A percentile compares a stretch with the other conserved stretches of the same genome.
Conservation (phyloP, 1,140 invertebrate species). For the Melipona quadrifasciata region DNA sequence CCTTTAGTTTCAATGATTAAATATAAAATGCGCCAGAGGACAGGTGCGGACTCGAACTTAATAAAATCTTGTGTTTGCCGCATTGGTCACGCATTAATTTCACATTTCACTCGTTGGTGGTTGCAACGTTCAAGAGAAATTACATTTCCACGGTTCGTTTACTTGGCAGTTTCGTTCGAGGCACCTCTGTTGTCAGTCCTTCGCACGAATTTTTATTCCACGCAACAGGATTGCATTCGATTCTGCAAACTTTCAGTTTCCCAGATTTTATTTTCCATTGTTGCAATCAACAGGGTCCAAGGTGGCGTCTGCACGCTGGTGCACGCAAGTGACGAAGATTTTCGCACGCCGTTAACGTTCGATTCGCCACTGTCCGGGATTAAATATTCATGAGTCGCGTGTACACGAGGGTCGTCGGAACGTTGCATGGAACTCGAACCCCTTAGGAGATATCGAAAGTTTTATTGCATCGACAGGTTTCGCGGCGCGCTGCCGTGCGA, state of each 20-base stretch:
- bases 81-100: too few relatives aligned
- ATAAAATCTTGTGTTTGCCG: too few relatives aligned
- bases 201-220: not conserved
- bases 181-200: not conserved
- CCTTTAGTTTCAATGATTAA: too few relatives aligned
- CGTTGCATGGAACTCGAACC: conserved; percentile 42
- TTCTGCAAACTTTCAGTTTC: not conserved
- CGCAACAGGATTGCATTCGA: not conserved
- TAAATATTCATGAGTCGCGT: conserved; percentile 62
- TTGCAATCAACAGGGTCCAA: not conserved
- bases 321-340: not conserved
- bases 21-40: too few relatives aligned
- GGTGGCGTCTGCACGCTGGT: too few relatives aligned
- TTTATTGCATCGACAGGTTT: conserved; percentile 52
- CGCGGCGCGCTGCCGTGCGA: conserved; percentile 22
- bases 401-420: conserved; percentile 27
- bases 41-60: too few relatives aligned
- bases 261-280: not conserved
- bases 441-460: conserved; percentile 63
- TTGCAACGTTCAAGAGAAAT: not conserved
- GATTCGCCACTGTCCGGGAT: conserved; percentile 52
- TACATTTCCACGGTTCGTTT: not conserved
- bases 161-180: not conserved
- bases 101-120: too few relatives aligned
- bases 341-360: conserved; percentile 59